Percentiles rank a stretch among this genome's conserved stretches.
Conservation (phyloP, 2,888 invertebrate genomes). For the Isotomurus palustris region DNA sequence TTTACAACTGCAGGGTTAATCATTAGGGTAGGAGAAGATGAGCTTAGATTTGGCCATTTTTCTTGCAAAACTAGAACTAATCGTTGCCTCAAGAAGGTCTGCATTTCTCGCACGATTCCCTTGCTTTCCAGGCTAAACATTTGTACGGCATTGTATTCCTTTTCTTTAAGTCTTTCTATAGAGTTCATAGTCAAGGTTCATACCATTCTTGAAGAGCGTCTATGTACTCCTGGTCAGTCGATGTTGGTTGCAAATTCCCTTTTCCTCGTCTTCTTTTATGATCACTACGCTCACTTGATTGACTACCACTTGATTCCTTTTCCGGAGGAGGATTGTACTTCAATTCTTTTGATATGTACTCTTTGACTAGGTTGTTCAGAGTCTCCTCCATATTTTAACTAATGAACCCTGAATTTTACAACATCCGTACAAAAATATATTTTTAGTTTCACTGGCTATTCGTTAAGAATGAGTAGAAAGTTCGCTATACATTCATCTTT, state of each 20-base stretch:
- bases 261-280: too few species aligned
- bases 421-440: too few species aligned
- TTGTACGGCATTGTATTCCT: neutral
- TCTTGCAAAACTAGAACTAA: conserved; percentile 39
- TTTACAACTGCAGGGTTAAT: conserved; percentile 21
- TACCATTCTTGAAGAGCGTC: conserved; percentile 29
- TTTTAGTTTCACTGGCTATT: too few species aligned
- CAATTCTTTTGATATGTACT: neutral
- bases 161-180: neutral
- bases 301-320: too few species aligned
- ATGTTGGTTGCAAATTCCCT: too few species aligned
- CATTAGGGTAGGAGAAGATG: conserved; percentile 5
- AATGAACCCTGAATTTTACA: too few species aligned
- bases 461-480: too few species aligned
- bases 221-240: conserved; percentile 26
- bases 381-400: neutral
- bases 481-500: too few species aligned
- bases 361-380: neutral
- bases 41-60: conserved; percentile 34
- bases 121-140: conserved; percentile 33
- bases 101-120: conserved; percentile 39
- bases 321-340: neutral
- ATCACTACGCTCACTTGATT: too few species aligned
- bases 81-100: conserved; percentile 39
- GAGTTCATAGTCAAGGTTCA: neutral